Base-by-base conservation (phyloP, 2,888 invertebrate genomes). In the Tetheella fluctuosa region DNA sequence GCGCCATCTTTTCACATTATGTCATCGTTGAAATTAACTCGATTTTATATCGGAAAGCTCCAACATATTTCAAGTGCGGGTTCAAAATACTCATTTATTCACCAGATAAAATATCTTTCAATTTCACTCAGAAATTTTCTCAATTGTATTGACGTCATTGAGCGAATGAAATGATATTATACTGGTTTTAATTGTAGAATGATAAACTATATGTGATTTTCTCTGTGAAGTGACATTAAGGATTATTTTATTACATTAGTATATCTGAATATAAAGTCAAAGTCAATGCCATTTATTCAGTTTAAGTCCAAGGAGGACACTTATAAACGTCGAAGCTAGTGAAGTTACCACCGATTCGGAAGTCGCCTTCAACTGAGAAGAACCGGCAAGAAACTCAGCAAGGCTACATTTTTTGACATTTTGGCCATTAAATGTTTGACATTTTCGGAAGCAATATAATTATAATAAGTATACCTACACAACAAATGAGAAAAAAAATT, bases 31-130 rank as follows among this genome's bases (percentile, higher is more conserved):
- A 34, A 34, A 23, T 20, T 1, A 55, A 20, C 55, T 34, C 34
- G 20, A 30, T 23, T 34, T 34, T 34, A 20, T 34, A 12, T 55
- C 17, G 7, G 23, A 54, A 30, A 23, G 37, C 23, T 23, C 34
- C 55, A 25, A 30, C 34, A 28, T 20, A 30, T 30, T n/a, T 34
- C 20, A 23, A 17, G 55, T 34, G 34, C 55, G 34, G 23, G 55
- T 55, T 55, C 55, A 34, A 55, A 23, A 34, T 34, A 55, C 55
- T 55, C 55, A 55, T 55, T 55, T 23, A 55, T 55, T 23, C 17
- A 20, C n/a, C 2, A n/a, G 48, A 48, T 48, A 48, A n/a, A 4
- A 34, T 20, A 34, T 34, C 13, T 34, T 55, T 55, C 37, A 20
- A 34, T 34, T 20, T 34, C 34, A 20, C 20, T 20, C 30, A 17